A percentile compares a stretch with the other conserved stretches of the same genome.
Conservation (phyloP, 1,140 invertebrate species). For the Drosophila varians region DNA sequence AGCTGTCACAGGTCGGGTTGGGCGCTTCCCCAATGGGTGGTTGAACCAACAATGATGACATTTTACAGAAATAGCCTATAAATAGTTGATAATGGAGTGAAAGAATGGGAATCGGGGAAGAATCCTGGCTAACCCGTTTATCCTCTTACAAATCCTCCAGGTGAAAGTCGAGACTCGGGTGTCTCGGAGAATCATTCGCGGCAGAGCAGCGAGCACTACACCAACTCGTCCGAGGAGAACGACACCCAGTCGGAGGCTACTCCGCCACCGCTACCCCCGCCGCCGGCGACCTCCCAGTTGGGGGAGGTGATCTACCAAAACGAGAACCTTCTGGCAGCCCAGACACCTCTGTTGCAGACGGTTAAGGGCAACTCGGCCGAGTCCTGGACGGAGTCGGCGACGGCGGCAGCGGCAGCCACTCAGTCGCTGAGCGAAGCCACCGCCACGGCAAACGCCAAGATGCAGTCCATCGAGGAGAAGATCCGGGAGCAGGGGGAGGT, state of each 20-base stretch:
- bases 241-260: slow-evolving; percentile 77
- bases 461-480: slow-evolving; percentile 85
- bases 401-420: slow-evolving; percentile 88
- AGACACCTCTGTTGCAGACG: slow-evolving; percentile 73
- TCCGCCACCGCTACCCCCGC: slow-evolving; percentile 54
- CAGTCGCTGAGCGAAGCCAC: slow-evolving; percentile 85
- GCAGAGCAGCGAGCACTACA: slow-evolving; percentile 88
- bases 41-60: slow-evolving; percentile 1
- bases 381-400: slow-evolving; percentile 85
- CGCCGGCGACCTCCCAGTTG: slow-evolving; percentile 44
- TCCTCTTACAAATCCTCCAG: slow-evolving; percentile 18
- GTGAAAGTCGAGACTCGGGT: slow-evolving; percentile 90
- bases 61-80: no score
- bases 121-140: background rate
- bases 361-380: slow-evolving; percentile 79
- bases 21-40: slow-evolving; percentile 4
- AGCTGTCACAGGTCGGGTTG: slow-evolving; percentile 1
- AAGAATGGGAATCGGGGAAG: no score
- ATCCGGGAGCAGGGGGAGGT: slow-evolving; percentile 88
- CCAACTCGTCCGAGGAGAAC: slow-evolving; percentile 80
- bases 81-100: no score
- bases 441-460: slow-evolving; percentile 80
- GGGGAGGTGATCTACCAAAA: slow-evolving; percentile 87
- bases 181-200: slow-evolving; percentile 90
- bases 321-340: slow-evolving; percentile 57